phyloP scores from a whole-genome alignment of 1,140 invertebrate genomes.

The Anastatus disparis region DNA sequence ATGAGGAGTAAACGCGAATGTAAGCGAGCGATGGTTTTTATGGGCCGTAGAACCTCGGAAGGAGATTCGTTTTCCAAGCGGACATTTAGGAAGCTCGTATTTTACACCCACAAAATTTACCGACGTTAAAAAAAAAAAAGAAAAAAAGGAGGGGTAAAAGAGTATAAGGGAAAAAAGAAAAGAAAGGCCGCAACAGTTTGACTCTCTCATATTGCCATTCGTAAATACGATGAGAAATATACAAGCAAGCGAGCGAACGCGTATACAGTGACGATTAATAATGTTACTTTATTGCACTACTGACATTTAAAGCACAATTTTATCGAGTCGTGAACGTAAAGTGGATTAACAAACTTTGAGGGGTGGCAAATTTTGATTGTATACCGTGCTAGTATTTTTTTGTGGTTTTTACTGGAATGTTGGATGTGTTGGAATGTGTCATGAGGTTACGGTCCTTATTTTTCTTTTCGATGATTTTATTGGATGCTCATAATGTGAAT shows the following conservation, averaged over 20 bases:
- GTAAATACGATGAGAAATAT: slow-evolving; percentile 14
- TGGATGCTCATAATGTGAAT: no score
- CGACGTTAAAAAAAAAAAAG: slow-evolving; percentile 6
- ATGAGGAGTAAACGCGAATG: neutral
- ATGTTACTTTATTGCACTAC: slow-evolving; percentile 27
- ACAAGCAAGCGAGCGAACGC: no score
- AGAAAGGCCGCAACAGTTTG: neutral
- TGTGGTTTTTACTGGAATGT: neutral
- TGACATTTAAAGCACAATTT: slow-evolving; percentile 37
- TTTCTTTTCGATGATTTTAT: slow-evolving; percentile 26
- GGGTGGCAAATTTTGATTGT: neutral
- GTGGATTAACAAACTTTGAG: slow-evolving; percentile 31
- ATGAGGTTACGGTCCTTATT: neutral
- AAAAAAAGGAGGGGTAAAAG: neutral
- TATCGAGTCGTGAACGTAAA: slow-evolving; percentile 36
- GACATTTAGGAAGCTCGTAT: slow-evolving; percentile 44
- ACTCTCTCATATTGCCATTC: neutral
- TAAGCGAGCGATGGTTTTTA: slow-evolving; percentile 36
- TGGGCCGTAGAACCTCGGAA: slow-evolving; percentile 27
- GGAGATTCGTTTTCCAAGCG: slow-evolving; percentile 26
- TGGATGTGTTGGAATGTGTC: neutral
- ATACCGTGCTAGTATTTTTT: slow-evolving; percentile 5
- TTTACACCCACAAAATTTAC: slow-evolving; percentile 46
- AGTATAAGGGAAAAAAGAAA: neutral
- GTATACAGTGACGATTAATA: slow-evolving; percentile 32